phyloP scores from a whole-genome alignment of 1,140 invertebrate genomes.

The Cydia strobilella region DNA sequence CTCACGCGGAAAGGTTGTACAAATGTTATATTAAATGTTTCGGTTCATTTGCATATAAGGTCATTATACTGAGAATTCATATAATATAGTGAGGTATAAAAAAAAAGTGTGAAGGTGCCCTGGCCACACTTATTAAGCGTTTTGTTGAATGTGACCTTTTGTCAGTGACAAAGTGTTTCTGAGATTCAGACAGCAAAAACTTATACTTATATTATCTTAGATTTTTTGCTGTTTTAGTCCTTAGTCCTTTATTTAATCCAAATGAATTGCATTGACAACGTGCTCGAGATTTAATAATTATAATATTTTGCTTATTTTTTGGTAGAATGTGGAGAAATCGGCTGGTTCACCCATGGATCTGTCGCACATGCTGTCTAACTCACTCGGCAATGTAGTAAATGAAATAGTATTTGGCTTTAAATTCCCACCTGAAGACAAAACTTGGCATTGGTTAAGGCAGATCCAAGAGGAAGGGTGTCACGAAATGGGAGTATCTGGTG shows the following conservation, averaged over 20 bases:
- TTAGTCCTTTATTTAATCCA: background rate
- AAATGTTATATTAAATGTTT: background rate
- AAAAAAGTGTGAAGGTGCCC: conserved; percentile 30
- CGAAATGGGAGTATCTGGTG: conserved; percentile 88
- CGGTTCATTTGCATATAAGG: conserved; percentile 5
- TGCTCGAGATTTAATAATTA: conserved; percentile 37
- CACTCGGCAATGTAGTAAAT: conserved; percentile 88
- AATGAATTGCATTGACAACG: background rate
- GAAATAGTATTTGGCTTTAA: conserved; percentile 87
- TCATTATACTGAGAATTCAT: conserved; percentile 24
- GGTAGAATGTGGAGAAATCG: conserved; percentile 62
- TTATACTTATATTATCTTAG: conserved; percentile 32
- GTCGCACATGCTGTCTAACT: conserved; percentile 81
- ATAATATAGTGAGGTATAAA: conserved; percentile 21
- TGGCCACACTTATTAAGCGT: conserved; percentile 41
- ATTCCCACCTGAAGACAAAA: conserved; percentile 84
- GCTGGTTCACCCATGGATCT: conserved; percentile 53
- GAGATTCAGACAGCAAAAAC: conserved; percentile 50
- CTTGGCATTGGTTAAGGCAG: conserved; percentile 87
- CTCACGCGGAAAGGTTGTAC: too few relatives aligned
- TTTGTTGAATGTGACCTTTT: conserved; percentile 62
- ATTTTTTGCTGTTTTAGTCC: background rate
- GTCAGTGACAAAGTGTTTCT: conserved; percentile 57
- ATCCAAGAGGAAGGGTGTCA: conserved; percentile 90
- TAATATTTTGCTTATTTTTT: conserved; percentile 30